phyloP scores from a whole-genome alignment of 1,140 invertebrate genomes.

The Drosophila yakuba region DNA sequence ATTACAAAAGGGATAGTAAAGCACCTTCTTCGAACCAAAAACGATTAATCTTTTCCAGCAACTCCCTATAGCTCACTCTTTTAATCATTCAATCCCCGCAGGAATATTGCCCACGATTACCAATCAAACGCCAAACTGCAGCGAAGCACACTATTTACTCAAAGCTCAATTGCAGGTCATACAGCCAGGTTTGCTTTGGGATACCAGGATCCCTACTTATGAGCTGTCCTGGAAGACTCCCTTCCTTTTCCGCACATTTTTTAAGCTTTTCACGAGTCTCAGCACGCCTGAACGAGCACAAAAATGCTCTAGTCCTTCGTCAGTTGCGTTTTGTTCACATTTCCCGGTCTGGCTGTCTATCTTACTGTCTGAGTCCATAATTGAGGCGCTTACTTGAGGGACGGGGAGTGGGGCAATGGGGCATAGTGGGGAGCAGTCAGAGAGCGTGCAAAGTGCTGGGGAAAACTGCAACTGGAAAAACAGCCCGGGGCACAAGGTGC shows the following conservation, averaged over 20 bases:
- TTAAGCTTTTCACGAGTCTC: constrained; percentile 29
- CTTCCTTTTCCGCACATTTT: neutral
- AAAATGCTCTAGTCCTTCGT: constrained; percentile 48
- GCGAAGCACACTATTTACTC: constrained; percentile 31
- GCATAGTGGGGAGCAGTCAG: constrained; percentile 54
- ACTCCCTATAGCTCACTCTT: neutral
- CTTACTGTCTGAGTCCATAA: constrained; percentile 62
- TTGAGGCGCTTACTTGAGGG: constrained; percentile 68
- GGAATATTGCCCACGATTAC: constrained; percentile 33
- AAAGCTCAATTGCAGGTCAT: constrained; percentile 47
- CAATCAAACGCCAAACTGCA: constrained; percentile 37
- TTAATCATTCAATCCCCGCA: neutral
- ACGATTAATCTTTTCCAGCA: neutral
- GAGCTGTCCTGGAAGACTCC: neutral
- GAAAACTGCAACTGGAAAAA: constrained; percentile 76
- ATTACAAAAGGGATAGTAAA: too few relatives aligned
- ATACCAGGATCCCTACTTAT: constrained; percentile 4
- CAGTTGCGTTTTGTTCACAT: constrained; percentile 34
- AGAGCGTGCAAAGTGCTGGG: constrained; percentile 40
- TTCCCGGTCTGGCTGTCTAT: constrained; percentile 19
- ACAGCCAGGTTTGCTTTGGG: neutral
- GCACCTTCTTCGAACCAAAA: too few relatives aligned
- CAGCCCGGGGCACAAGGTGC: constrained; percentile 53
- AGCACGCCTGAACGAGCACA: constrained; percentile 43
- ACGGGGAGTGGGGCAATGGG: neutral